Conservation (phyloP, 1,140 invertebrate species). For the Portunus trituberculatus region DNA sequence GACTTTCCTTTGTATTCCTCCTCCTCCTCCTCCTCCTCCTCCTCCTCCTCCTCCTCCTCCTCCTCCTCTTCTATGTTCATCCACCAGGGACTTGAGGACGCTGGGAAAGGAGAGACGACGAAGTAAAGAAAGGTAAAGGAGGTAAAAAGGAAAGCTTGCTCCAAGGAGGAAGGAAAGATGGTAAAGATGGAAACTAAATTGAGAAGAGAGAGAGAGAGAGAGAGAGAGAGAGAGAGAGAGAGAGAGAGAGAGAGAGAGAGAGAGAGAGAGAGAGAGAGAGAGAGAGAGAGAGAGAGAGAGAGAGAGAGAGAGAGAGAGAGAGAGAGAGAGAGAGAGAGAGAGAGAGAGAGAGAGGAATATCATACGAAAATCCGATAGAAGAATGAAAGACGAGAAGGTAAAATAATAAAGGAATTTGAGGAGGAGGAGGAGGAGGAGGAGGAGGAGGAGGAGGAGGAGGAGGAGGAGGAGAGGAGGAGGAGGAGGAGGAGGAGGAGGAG, state of each 20-base stretch:
- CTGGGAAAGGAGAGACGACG: neutral
- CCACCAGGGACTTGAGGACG: too few relatives aligned
- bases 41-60: too few relatives aligned
- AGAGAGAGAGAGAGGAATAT: too few relatives aligned
- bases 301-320: neutral
- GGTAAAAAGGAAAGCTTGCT: neutral
- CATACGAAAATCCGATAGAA: too few relatives aligned
- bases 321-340: too few relatives aligned
- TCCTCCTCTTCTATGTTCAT: too few relatives aligned
- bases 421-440: neutral
- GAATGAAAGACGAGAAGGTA: neutral
- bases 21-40: too few relatives aligned
- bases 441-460: neutral
- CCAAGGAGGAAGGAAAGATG: neutral
- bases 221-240: conserved; percentile 1
- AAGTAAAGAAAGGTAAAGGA: neutral
- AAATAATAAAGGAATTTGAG: neutral
- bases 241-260: conserved; percentile 1
- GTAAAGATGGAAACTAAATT: neutral
- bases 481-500: neutral
- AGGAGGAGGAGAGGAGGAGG: neutral
- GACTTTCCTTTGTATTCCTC: too few relatives aligned
- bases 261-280: conserved; percentile 20
- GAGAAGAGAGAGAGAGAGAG: neutral
- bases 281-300: too few relatives aligned